phyloP scores from a whole-genome alignment of 2,797 vertebrate species.

The Pseudomugil tenellus region DNA sequence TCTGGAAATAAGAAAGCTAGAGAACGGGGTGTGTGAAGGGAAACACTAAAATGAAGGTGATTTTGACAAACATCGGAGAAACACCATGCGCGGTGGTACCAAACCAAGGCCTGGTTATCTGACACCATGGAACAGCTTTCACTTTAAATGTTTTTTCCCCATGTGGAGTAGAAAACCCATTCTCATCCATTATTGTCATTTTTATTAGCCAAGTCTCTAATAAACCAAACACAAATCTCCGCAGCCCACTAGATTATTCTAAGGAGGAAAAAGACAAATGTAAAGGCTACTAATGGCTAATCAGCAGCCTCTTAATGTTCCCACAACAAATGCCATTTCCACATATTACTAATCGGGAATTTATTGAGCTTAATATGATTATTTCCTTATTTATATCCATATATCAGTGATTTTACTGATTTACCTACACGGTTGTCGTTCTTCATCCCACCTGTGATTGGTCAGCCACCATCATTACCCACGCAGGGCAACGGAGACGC shows the following conservation, averaged over 20 bases:
- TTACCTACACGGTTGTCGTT: conserved; percentile 56
- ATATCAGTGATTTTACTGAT: conserved; percentile 55
- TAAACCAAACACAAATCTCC: not conserved
- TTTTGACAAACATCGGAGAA: not conserved
- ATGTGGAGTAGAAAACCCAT: not conserved
- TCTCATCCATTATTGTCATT: not conserved
- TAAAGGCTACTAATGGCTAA: too few species aligned
- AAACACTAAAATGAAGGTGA: not conserved
- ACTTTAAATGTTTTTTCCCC: conserved; percentile 30
- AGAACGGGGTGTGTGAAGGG: conserved; percentile 20
- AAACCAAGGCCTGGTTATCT: conserved; percentile 58
- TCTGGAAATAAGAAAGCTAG: conserved; percentile 41
- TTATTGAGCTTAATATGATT: not conserved
- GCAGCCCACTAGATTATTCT: conserved; percentile 13
- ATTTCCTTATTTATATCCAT: not conserved
- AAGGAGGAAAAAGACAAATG: conserved; percentile 11
- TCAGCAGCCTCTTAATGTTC: not conserved
- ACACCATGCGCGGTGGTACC: conserved; percentile 47
- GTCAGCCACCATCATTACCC: conserved; percentile 64
- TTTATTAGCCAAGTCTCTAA: not conserved
- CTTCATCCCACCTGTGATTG: conserved; percentile 74
- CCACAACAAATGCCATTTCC: not conserved
- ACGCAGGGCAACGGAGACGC: conserved; percentile 58
- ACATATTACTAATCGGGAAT: not conserved
- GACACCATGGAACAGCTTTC: conserved; percentile 35